Base-by-base conservation (phyloP, 2,888 invertebrate genomes). In the Apamea anceps region DNA sequence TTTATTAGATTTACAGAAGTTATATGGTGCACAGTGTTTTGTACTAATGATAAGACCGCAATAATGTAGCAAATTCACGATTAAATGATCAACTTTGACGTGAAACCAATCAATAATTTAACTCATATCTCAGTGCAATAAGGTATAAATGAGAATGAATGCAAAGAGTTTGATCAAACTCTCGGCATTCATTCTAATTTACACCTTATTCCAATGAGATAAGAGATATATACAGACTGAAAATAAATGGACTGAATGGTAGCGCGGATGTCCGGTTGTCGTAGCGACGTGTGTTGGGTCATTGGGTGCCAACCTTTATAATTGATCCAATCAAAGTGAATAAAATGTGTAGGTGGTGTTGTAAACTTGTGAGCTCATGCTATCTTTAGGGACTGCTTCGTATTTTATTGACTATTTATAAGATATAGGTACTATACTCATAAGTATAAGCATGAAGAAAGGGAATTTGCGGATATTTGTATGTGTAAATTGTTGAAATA, bases 291-390 rank as follows among this genome's bases (percentile, higher is more conserved):
- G 48, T 79, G 72, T 37, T 65, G 54, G 85, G 74, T 80, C 80
- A 62, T 82, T 73, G 71, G 65, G 70, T 66, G 60, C 54, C 65
- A 85, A 85, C 85, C 81, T 82, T 71, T 85, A 66, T 71, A 82
- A 85, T 82, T 82, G 82, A 80, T 74, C 70, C 81, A 85, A 85
- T 82, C 80, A 80, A 80, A 82, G 68, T 74, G 62, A 80, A 85
- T 85, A 74, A 66, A 85, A 63, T 82, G 67, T 72, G n/a, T 72
- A 42, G 45, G 60, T 79, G 48, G 28, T 25, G 25, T 37, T 51
- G 42, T 62, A 28, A 48, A 72, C 15, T 80, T 45, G 60, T 62
- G 71, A 48, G 12, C 21, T 54, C 42, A 13, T 60, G 32, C 7
- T 57, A 68, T 77, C 7, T 68, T 79, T 32, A 57, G 42, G 28